Evolutionary conservation across 2,888 invertebrate genomes (phyloP).

Genomic region (Polietes domitor): DNA sequence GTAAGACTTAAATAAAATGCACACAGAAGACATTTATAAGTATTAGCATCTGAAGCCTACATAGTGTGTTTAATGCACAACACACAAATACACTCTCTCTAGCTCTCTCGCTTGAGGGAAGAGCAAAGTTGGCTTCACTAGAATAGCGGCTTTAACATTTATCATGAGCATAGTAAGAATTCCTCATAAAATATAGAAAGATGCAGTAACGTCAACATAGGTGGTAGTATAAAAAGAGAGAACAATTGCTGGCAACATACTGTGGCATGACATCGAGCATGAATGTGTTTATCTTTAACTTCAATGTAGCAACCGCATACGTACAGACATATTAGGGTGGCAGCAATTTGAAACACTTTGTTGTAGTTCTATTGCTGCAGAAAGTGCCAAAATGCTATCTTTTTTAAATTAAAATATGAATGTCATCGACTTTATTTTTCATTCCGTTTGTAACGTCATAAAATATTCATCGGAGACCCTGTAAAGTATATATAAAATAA

Average conservation of each 20-base stretch:
- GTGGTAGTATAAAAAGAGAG: neutral
- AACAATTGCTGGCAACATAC: neutral
- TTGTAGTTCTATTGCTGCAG: too few relatives aligned
- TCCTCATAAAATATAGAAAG: neutral
- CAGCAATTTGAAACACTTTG: too few relatives aligned
- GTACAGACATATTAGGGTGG: too few relatives aligned
- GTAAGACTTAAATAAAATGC: slow-evolving; percentile 27
- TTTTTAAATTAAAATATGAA: too few relatives aligned
- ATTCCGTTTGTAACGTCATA: too few relatives aligned
- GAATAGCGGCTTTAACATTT: neutral
- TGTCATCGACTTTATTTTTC: too few relatives aligned
- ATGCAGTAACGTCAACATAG: neutral
- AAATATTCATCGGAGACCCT: too few relatives aligned
- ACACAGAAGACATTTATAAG: slow-evolving; percentile 7
- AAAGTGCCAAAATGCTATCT: too few relatives aligned
- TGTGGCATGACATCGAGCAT: neutral
- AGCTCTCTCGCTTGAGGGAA: neutral
- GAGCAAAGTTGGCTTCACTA: neutral
- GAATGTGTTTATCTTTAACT: too few relatives aligned
- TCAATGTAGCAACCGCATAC: too few relatives aligned
- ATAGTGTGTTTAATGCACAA: neutral
- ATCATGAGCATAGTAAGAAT: slow-evolving; percentile 6
- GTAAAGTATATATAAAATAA: too few relatives aligned
- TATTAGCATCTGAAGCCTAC: neutral
- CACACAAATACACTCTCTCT: neutral